A percentile compares a stretch with the other conserved stretches of the same genome.
Conservation (phyloP, 2,113 vertebrate species). For the Sorex fumeus region DNA sequence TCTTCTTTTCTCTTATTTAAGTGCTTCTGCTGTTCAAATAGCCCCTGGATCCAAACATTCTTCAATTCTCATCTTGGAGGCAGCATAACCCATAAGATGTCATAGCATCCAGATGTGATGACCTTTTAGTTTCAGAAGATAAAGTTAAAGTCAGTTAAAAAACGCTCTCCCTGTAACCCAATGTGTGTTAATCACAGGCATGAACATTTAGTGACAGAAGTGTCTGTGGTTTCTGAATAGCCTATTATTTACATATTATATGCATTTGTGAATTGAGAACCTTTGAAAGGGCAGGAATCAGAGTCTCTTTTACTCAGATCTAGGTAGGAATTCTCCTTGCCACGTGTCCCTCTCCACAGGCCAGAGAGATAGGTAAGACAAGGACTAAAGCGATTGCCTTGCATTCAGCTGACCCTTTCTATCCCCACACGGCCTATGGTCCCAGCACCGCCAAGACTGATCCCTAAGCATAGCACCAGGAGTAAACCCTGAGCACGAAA, state of each 20-base stretch:
- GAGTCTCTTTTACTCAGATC: not conserved
- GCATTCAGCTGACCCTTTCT: too few relatives aligned
- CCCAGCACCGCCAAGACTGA: too few relatives aligned
- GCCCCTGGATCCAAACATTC: slow-evolving; percentile 14
- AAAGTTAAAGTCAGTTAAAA: not conserved
- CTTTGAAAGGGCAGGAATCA: not conserved
- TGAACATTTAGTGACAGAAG: not conserved
- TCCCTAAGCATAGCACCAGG: too few relatives aligned
- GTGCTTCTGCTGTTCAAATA: not conserved
- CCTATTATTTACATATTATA: not conserved
- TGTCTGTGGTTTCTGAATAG: not conserved
- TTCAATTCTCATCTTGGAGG: slow-evolving; percentile 14
- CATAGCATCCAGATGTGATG: not conserved
- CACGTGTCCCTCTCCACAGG: not conserved
- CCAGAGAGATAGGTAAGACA: not conserved
- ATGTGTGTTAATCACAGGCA: not conserved
- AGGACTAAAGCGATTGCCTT: too few relatives aligned
- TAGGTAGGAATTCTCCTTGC: not conserved
- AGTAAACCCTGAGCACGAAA: too few relatives aligned
- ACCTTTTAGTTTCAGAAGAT: not conserved
- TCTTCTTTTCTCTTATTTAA: slow-evolving; percentile 63
- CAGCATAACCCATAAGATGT: not conserved
- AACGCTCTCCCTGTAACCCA: not conserved
- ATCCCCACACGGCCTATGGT: too few relatives aligned
- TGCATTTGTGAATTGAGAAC: not conserved